phyloP scores from a whole-genome alignment of 2,797 vertebrate genomes.

The Distichodus sexfasciatus region DNA sequence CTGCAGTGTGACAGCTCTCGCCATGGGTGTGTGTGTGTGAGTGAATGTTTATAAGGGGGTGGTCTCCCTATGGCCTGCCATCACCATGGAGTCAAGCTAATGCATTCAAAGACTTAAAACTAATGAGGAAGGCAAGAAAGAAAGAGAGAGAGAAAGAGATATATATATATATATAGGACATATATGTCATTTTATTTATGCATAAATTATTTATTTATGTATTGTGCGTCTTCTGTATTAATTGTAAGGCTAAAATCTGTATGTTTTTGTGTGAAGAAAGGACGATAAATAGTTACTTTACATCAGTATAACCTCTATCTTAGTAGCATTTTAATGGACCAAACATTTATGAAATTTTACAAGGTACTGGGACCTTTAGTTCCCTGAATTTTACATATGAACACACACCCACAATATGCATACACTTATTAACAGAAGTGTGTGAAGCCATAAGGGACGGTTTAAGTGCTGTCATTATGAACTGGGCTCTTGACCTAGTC shows the following conservation, averaged over 20 bases:
- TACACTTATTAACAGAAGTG: neutral
- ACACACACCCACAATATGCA: neutral
- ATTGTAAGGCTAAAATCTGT: too few relatives aligned
- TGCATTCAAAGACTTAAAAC: neutral
- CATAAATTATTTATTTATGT: too few relatives aligned
- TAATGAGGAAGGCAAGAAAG: neutral
- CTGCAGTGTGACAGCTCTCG: too few relatives aligned
- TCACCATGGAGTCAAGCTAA: neutral
- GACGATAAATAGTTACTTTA: too few relatives aligned
- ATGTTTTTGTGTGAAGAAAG: too few relatives aligned
- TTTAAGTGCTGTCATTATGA: conserved; percentile 2
- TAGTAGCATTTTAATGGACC: too few relatives aligned
- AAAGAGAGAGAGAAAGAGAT: conserved; percentile 22
- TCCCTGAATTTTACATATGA: too few relatives aligned
- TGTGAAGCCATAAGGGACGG: neutral
- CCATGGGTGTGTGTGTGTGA: conserved; percentile 16
- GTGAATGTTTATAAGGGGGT: conserved; percentile 13
- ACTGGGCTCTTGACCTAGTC: conserved; percentile 16
- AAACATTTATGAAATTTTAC: too few relatives aligned
- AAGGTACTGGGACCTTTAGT: too few relatives aligned
- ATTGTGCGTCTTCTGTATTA: too few relatives aligned
- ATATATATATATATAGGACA: neutral
- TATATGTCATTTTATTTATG: neutral
- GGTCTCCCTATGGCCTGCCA: too few relatives aligned
- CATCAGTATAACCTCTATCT: too few relatives aligned